These are phyloP conservation scores for Dromiciops gliroides DNA, from an alignment of 2,113 vertebrate species.

Conservation along the genomic window DNA sequence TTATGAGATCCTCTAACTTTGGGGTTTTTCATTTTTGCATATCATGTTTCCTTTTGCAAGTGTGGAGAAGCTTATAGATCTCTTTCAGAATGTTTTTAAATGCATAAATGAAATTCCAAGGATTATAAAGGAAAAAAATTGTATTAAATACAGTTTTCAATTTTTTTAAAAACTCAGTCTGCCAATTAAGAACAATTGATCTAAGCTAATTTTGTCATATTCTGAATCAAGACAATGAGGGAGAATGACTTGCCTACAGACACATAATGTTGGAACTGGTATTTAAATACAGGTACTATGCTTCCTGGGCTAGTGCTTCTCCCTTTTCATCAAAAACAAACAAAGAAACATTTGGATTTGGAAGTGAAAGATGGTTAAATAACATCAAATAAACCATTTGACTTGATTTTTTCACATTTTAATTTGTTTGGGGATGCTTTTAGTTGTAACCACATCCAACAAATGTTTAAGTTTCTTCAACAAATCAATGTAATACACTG, in stretches of 20 bases:
- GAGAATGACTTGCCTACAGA: neutral
- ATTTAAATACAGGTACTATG: neutral
- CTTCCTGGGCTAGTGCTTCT: neutral
- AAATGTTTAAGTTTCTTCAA: neutral
- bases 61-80: neutral
- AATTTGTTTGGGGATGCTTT: neutral
- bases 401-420: neutral
- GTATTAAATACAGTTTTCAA: neutral
- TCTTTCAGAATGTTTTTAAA: neutral
- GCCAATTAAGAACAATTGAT: neutral
- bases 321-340: neutral
- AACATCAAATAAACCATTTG: neutral
- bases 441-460: neutral
- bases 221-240: neutral
- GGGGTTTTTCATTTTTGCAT: neutral
- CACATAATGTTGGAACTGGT: neutral
- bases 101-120: neutral
- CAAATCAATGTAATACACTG: neutral
- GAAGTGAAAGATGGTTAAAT: neutral
- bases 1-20: neutral
- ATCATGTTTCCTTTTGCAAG: neutral
- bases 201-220: neutral
- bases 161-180: neutral
- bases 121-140: neutral
- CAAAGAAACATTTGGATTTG: neutral